Conservation (phyloP, 2,113 vertebrate species). For the Clinocottus analis region DNA sequence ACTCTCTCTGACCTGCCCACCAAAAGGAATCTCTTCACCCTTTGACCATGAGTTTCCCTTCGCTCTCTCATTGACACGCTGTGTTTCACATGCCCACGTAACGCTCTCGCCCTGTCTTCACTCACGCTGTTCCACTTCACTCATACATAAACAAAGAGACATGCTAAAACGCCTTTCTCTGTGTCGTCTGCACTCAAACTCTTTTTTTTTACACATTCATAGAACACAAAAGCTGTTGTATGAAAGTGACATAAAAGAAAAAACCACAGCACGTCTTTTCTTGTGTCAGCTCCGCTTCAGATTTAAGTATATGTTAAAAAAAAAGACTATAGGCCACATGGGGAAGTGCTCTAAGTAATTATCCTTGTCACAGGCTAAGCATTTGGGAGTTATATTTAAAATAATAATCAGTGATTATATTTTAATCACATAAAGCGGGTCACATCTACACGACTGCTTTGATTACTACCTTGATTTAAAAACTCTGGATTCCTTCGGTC, state of each 20-base stretch:
- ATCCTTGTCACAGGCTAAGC: constrained; percentile 49
- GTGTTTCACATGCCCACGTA: constrained; percentile 61
- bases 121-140: constrained; percentile 52
- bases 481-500: constrained; percentile 35
- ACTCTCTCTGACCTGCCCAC: constrained; percentile 69
- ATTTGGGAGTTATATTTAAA: constrained; percentile 74
- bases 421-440: constrained; percentile 59
- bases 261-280: constrained; percentile 46
- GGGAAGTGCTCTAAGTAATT: constrained; percentile 56
- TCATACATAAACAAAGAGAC: constrained; percentile 62
- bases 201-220: constrained; percentile 33
- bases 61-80: constrained; percentile 61
- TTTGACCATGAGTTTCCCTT: constrained; percentile 62
- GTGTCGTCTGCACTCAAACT: constrained; percentile 26
- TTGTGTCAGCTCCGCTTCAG: constrained; percentile 26
- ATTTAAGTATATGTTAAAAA: constrained; percentile 55
- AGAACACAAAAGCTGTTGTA: constrained; percentile 26
- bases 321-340: constrained; percentile 28
- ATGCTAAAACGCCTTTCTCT: constrained; percentile 20
- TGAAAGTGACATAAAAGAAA: constrained; percentile 41
- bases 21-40: constrained; percentile 43
- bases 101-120: constrained; percentile 49
- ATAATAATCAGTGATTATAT: constrained; percentile 76
- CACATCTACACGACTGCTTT: constrained; percentile 49
- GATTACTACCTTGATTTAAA: constrained; percentile 69